Evolutionary conservation across 2,113 vertebrate genomes (phyloP).

Genomic region (Dicerorhinus sumatrensis): DNA sequence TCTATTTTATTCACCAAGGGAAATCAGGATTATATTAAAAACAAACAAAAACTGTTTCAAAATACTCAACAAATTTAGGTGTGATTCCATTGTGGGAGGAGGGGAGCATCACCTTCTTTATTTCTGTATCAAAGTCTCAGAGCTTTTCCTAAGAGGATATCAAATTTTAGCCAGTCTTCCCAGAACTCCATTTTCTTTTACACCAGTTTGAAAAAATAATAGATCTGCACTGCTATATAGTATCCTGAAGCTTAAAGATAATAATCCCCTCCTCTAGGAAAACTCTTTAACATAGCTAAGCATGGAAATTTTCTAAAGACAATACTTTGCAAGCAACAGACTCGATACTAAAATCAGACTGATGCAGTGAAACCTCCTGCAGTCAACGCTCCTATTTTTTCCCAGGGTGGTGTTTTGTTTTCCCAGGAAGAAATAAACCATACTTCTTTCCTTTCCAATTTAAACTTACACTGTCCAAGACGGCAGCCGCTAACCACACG

Average conservation of each 20-base stretch:
- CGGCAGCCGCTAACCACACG: background rate
- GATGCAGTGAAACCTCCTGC: background rate
- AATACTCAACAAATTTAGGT: background rate
- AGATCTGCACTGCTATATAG: background rate
- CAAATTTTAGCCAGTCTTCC: background rate
- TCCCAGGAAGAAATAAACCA: background rate
- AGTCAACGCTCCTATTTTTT: background rate
- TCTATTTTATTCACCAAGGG: constrained; percentile 3
- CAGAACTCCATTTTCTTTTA: background rate
- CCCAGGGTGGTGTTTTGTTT: background rate
- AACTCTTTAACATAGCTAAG: background rate
- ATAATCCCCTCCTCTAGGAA: background rate
- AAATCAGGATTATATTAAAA: constrained; percentile 21
- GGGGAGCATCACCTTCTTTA: background rate
- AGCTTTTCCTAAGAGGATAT: background rate
- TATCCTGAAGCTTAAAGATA: background rate
- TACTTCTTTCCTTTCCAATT: constrained; percentile 21
- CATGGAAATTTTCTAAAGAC: constrained; percentile 16
- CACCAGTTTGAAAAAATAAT: constrained; percentile 18
- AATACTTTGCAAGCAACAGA: background rate
- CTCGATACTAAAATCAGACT: constrained; percentile 26
- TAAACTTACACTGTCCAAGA: background rate
- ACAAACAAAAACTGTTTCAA: background rate
- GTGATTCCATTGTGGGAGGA: background rate
- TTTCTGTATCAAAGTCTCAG: background rate